Percentiles rank a stretch among this genome's conserved stretches.
These are phyloP conservation scores for Salarias fasciatus DNA, from an alignment of 2,797 vertebrate genomes.

Conservation along the genomic window DNA sequence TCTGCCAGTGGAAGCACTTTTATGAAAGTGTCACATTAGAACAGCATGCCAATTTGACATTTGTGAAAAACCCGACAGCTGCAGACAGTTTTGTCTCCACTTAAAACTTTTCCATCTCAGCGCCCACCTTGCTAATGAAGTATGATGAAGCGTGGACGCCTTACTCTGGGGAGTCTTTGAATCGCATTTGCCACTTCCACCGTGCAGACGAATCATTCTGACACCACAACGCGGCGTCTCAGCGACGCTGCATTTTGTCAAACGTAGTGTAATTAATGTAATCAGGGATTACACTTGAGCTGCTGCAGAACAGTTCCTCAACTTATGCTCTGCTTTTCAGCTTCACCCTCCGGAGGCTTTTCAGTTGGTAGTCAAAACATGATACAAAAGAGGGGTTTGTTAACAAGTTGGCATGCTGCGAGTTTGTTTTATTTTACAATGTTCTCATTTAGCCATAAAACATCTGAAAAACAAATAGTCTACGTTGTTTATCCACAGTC, in stretches of 20 bases:
- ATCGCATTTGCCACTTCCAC: slow-evolving; percentile 19
- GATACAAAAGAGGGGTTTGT: neutral
- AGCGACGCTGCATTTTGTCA: slow-evolving; percentile 13
- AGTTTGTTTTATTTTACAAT: slow-evolving; percentile 1
- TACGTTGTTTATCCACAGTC: slow-evolving; percentile 18
- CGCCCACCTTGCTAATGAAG: slow-evolving; percentile 46
- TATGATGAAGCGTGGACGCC: slow-evolving; percentile 20
- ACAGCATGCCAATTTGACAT: slow-evolving; percentile 30
- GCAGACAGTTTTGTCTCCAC: slow-evolving; percentile 39
- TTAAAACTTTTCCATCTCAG: slow-evolving; percentile 39
- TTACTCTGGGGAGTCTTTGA: slow-evolving; percentile 22
- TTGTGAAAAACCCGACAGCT: slow-evolving; percentile 35
- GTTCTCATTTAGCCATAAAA: slow-evolving; percentile 5
- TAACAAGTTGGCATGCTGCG: neutral
- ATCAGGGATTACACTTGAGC: slow-evolving; percentile 27
- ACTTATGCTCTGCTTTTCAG: slow-evolving; percentile 5
- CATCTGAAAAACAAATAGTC: slow-evolving; percentile 9
- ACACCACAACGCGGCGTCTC: slow-evolving; percentile 5
- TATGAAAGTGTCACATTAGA: slow-evolving; percentile 48
- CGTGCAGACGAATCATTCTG: slow-evolving; percentile 22
- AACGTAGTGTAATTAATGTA: slow-evolving; percentile 34
- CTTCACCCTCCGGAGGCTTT: slow-evolving; percentile 18
- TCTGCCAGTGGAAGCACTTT: slow-evolving; percentile 47
- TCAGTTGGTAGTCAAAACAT: slow-evolving; percentile 17
- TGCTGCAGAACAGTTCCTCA: slow-evolving; percentile 16